Evolutionary conservation across 2,888 invertebrate genomes (phyloP), one percentile per base, ranked within the genome.

Genomic region (Drosophila aldrichi): DNA sequence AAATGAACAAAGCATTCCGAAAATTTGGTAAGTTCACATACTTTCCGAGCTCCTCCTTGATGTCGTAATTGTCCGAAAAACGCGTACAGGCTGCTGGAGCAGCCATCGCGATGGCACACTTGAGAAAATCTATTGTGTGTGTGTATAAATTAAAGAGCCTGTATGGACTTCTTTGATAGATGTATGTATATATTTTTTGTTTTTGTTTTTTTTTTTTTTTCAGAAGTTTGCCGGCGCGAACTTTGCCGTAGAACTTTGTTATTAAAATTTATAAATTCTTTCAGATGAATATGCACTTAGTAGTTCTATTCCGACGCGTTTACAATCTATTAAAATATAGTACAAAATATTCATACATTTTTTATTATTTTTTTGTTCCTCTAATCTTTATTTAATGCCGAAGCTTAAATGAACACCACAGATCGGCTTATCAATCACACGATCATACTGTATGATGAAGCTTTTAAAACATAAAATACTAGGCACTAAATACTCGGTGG

Each of bases 21-120:
- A 48, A n/a, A 14, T 16, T 48, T n/a, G 4, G 3, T 0, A 1
- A 49, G 34, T 22, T 16, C 29, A 97, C 97, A 96, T 95, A 98
- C 97, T 99, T 99, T 94, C 99, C 99, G 93, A 99, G 95, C 95
- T 99, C 99, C 95, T 99, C 99, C 94, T 99, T 99, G 90, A 99
- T 96, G 93, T 99, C 99, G 94, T 99, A 99, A 94, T 99, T 98
- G 94, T 99, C 99, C 94, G 98, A 98, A 95, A 99, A 99, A 93
- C 98, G 97, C 93, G 98, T 98, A 95, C 97, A 97, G 94, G 97
- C 96, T 94, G 96, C 95, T 93, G 96, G 96, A 94, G 96, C 96
- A 94, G 97, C 96, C 97, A 97, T 97, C 94, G 94, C 94, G 94
- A 94, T 92, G 83, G 93, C 93, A 91, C 93, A 92, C 92, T 92